Conservation (phyloP, 1,140 invertebrate genomes). For the Aphis gossypii region DNA sequence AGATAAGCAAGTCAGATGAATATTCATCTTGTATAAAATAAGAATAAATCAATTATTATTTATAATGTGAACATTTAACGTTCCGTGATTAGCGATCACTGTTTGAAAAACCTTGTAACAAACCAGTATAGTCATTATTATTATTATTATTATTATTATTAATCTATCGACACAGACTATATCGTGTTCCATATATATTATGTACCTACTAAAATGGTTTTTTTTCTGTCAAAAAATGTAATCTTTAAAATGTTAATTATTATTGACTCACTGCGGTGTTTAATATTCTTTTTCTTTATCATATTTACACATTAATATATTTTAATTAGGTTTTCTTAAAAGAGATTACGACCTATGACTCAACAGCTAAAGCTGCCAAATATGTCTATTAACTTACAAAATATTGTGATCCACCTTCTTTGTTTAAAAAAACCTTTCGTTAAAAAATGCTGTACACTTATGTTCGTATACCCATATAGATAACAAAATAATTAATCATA, state of each 20-base stretch:
- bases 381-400: not conserved
- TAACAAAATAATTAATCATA: not conserved
- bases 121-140: not conserved
- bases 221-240: slow-evolving; percentile 2
- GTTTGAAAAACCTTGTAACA: not conserved
- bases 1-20: too few species aligned
- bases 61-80: not conserved
- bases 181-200: not conserved
- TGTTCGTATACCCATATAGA: not conserved
- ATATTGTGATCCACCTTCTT: not conserved
- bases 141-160: not conserved
- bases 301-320: not conserved
- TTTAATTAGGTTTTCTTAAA: not conserved
- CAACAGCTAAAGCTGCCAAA: not conserved
- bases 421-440: not conserved
- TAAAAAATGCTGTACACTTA: not conserved
- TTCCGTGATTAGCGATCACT: not conserved
- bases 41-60: not conserved
- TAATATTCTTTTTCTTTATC: not conserved
- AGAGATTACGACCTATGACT: not conserved
- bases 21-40: not conserved
- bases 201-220: not conserved
- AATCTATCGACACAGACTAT: too few species aligned
- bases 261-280: not conserved
- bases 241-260: not conserved